Evolutionary conservation across 2,113 vertebrate genomes (phyloP).

Genomic region (Hydropotes inermis): DNA sequence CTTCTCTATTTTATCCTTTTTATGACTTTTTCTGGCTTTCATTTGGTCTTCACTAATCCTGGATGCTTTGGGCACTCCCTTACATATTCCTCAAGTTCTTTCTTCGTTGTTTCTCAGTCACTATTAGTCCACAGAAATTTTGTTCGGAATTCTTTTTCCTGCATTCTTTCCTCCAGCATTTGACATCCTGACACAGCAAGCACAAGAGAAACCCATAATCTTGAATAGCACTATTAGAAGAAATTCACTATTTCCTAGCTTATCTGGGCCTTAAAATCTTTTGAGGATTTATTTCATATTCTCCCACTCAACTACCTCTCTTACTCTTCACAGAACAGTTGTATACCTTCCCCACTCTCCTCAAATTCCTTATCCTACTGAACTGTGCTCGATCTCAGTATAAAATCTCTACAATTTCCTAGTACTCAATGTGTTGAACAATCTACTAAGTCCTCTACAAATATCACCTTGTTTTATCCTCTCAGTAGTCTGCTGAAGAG

Average conservation of each 20-base stretch:
- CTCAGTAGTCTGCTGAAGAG: background rate
- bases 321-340: background rate
- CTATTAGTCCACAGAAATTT: background rate
- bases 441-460: background rate
- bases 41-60: background rate
- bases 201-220: background rate
- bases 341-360: background rate
- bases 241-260: background rate
- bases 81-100: background rate
- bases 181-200: no score
- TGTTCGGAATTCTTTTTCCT: background rate
- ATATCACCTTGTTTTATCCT: background rate
- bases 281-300: background rate
- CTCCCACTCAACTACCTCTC: background rate
- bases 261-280: background rate
- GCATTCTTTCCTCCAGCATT: background rate
- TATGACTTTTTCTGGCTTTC: background rate
- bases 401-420: background rate
- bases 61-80: background rate
- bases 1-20: background rate
- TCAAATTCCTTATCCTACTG: background rate
- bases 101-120: background rate
- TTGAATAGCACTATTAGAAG: background rate
- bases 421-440: background rate
- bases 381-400: background rate